phyloP scores from a whole-genome alignment of 2,797 vertebrate genomes.

The Macrochelys suwanniensis region DNA sequence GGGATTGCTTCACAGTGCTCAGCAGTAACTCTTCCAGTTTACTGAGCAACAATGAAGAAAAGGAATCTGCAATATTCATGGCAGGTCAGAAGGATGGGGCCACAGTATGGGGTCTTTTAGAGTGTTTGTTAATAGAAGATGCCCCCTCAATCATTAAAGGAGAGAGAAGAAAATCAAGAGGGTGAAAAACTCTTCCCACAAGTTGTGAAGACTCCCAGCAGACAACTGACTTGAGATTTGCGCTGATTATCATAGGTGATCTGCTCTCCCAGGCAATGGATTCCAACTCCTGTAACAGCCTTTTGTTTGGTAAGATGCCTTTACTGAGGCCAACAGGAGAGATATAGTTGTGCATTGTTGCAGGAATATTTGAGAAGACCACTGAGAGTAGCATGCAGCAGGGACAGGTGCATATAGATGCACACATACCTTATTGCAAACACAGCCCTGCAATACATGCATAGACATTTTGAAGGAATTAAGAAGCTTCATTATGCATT shows the following conservation, averaged over 20 bases:
- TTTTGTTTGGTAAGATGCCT: constrained; percentile 47
- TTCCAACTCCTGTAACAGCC: background rate
- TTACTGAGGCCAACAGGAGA: background rate
- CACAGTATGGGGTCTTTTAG: background rate
- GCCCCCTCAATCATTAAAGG: fast-evolving
- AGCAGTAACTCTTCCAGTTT: background rate
- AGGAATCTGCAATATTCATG: background rate
- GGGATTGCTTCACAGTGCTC: background rate
- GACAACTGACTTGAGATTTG: background rate
- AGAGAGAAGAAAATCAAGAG: background rate
- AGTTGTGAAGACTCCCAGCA: background rate
- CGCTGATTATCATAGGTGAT: background rate
- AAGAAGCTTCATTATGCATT: background rate
- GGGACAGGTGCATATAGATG: background rate
- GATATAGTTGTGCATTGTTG: background rate
- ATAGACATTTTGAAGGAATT: background rate
- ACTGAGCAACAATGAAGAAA: background rate
- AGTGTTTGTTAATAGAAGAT: background rate
- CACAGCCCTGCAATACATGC: background rate
- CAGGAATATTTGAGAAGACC: background rate
- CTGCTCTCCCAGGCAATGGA: background rate
- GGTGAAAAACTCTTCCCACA: background rate
- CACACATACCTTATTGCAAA: constrained; percentile 8
- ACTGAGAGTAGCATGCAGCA: background rate
- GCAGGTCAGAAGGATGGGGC: background rate